phyloP scores from a whole-genome alignment of 2,888 invertebrate genomes.

The Platerodrilus igneus region DNA sequence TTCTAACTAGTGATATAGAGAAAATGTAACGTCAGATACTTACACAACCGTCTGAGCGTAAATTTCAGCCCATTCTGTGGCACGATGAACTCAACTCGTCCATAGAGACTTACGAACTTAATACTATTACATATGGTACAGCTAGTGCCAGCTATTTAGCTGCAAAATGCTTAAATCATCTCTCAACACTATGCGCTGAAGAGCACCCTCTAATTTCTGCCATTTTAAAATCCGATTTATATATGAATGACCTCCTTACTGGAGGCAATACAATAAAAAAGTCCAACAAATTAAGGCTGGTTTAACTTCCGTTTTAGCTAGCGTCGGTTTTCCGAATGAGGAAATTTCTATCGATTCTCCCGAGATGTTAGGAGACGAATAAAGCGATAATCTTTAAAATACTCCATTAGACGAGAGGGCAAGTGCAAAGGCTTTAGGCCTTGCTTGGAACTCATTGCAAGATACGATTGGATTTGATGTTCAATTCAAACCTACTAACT shows the following conservation, averaged over 20 bases:
- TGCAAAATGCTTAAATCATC: constrained; percentile 19
- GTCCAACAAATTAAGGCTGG: constrained; percentile 1
- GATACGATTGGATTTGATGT: constrained; percentile 12
- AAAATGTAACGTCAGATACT: constrained; percentile 32
- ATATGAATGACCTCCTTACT: constrained; percentile 16
- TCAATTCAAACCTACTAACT: not conserved
- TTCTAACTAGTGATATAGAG: constrained; percentile 28
- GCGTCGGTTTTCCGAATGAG: constrained; percentile 7
- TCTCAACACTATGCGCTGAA: constrained; percentile 9
- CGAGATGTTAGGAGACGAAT: not conserved
- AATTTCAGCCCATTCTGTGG: constrained; percentile 31
- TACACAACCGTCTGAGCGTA: constrained; percentile 18
- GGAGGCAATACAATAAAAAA: constrained; percentile 4
- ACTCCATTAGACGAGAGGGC: constrained; percentile 9
- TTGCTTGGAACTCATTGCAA: constrained; percentile 15
- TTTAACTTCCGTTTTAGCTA: constrained; percentile 1
- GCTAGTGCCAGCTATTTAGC: constrained; percentile 27
- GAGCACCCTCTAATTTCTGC: constrained; percentile 2
- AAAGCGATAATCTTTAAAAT: not conserved
- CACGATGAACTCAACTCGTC: constrained; percentile 14
- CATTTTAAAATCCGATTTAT: constrained; percentile 9
- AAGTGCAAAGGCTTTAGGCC: constrained; percentile 7
- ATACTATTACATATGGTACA: constrained; percentile 30
- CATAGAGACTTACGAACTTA: constrained; percentile 20
- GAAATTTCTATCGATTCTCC: constrained; percentile 7